These are phyloP conservation scores for Phyllostomus discolor DNA, from an alignment of 2,113 vertebrate species.

Conservation along the genomic window DNA sequence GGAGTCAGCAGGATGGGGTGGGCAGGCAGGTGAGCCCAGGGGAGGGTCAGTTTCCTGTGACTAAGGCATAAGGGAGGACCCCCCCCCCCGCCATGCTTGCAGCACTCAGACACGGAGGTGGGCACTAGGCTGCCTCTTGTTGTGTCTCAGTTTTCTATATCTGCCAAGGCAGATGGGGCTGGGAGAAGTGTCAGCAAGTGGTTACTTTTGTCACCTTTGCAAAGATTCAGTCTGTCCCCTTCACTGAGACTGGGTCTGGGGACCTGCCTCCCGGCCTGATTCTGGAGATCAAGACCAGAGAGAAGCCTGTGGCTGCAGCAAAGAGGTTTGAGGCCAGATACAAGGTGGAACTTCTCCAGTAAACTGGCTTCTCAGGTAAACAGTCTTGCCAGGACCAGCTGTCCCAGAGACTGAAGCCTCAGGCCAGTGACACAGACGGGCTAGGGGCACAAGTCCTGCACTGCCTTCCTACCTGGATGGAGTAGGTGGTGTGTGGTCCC, in stretches of 20 bases:
- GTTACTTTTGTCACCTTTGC: neutral
- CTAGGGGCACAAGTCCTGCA: fast-evolving
- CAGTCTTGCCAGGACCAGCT: neutral
- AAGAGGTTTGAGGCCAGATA: neutral
- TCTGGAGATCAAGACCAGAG: neutral
- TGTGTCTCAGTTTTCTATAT: neutral
- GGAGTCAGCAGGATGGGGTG: neutral
- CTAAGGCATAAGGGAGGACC: neutral
- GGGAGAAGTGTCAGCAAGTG: neutral
- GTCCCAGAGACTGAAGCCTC: neutral
- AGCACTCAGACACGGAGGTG: neutral
- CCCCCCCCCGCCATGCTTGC: fast-evolving
- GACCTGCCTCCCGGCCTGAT: neutral
- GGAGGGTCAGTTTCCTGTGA: neutral
- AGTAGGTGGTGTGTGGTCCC: slow-evolving; percentile 78
- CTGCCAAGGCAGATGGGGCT: neutral
- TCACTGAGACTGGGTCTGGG: neutral
- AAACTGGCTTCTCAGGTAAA: no score
- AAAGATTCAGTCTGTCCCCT: neutral
- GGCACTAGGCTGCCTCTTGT: neutral
- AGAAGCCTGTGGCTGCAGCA: neutral
- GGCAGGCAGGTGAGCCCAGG: fast-evolving
- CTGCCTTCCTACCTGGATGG: slow-evolving; percentile 77
- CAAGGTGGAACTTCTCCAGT: neutral
- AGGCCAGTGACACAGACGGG: fast-evolving